Conservation (phyloP, 2,797 vertebrate species). For the Epinephelus coioides region DNA sequence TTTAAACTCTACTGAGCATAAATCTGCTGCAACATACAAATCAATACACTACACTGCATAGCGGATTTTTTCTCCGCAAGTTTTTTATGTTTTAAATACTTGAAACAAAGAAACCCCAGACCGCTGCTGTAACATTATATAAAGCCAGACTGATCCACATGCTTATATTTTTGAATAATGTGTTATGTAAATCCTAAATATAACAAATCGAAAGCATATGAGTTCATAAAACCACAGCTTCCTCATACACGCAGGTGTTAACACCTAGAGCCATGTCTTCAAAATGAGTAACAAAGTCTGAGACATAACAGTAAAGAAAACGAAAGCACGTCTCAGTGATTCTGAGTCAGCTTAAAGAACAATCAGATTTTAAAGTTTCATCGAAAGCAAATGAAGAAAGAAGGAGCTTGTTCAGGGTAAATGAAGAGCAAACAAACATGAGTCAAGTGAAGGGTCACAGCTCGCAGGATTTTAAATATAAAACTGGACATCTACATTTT, state of each 20-base stretch:
- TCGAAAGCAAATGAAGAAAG: neutral
- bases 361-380: neutral
- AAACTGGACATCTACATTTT: neutral
- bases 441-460: no score
- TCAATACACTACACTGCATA: neutral
- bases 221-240: neutral
- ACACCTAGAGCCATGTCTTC: neutral
- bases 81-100: neutral
- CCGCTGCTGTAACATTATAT: neutral
- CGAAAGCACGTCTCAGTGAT: neutral
- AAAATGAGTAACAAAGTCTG: neutral
- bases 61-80: neutral
- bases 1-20: neutral
- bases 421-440: neutral
- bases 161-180: neutral
- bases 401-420: neutral
- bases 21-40: neutral
- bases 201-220: neutral
- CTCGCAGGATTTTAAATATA: neutral
- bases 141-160: neutral
- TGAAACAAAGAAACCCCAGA: neutral
- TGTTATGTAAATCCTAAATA: no score
- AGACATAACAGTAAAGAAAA: neutral
- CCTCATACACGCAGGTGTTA: neutral
- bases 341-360: neutral